Evolutionary conservation across 1,140 invertebrate species (phyloP), one percentile per base, ranked within the genome.

Genomic region (Pachypeltis micranthus): DNA sequence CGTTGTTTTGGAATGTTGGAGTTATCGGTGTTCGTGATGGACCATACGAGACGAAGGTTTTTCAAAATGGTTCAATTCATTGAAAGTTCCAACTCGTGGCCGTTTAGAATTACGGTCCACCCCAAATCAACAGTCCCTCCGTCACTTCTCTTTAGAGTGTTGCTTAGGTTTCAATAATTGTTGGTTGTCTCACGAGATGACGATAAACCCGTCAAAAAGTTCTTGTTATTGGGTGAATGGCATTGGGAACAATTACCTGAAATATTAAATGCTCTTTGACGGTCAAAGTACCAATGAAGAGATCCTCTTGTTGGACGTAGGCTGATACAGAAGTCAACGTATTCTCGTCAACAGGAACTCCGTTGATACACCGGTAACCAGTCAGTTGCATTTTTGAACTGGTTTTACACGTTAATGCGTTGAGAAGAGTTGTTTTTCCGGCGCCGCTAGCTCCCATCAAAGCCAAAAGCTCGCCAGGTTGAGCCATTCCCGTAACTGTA

Each of bases 371-470:
- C 59, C 87, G 79, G 26, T 78, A 78, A 1, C 90, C 90, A 26
- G 79, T 80, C n/a, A 90, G 78, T 0, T 79, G 77, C 0, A 94
- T 76, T 16, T 84, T 83, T 3, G 79, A 76, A 2, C 78, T 73
- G 0, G 85, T 84, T 2, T 90, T 80, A 72, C 88, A 89, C 1
- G 92, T 96, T 28, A 98, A 71, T 0, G 91, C 83, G 73, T 98
- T 98, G 39, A 98, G 75, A 0, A 98, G 80, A 0, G 94, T 97
- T 0, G 94, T 96, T 78, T 98, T 99, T 2, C 96, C 95, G 0
- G 95, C 90, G 0, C 94, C 94, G 25, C 91, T 94, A 2, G 92
- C 88, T 2, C 94, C 94, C 87, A 98, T 88, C 24, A 97, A 86
- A 1, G 93, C 92, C 60, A 96, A 72, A 24, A 97, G 74, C 72